Conservation (phyloP, 2,797 vertebrate genomes). For the Diceros bicornis region DNA sequence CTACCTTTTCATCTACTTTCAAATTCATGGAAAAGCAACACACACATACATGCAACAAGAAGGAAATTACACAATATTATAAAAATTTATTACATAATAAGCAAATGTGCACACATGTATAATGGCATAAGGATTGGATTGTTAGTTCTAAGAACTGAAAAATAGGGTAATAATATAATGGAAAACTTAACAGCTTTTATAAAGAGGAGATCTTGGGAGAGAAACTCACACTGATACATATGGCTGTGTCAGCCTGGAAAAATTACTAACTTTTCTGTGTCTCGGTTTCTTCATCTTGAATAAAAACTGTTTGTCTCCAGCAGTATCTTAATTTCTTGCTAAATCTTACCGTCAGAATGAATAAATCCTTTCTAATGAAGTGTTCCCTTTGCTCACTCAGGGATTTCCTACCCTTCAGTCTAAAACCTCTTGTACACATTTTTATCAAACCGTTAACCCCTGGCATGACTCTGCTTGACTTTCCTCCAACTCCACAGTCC, state of each 20-base stretch:
- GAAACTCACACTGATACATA: neutral
- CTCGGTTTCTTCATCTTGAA: neutral
- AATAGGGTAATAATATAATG: neutral
- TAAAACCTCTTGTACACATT: neutral
- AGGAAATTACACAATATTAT: neutral
- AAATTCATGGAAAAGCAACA: neutral
- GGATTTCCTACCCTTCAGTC: neutral
- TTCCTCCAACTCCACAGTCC: neutral
- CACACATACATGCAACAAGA: neutral
- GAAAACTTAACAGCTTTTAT: neutral
- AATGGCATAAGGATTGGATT: neutral
- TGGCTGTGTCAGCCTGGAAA: neutral
- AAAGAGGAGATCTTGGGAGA: neutral
- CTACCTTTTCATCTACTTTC: neutral
- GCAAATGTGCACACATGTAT: neutral
- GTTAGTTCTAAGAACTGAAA: slow-evolving; percentile 27
- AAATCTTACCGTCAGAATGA: slow-evolving; percentile 46
- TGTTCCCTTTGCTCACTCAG: neutral
- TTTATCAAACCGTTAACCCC: neutral
- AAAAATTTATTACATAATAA: neutral
- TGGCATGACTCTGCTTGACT: neutral
- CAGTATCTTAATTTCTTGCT: slow-evolving; percentile 55
- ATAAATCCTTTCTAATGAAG: slow-evolving; percentile 59
- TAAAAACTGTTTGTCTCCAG: neutral
- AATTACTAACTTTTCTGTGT: neutral